Conservation (phyloP, 2,113 vertebrate genomes). For the Caretta caretta region DNA sequence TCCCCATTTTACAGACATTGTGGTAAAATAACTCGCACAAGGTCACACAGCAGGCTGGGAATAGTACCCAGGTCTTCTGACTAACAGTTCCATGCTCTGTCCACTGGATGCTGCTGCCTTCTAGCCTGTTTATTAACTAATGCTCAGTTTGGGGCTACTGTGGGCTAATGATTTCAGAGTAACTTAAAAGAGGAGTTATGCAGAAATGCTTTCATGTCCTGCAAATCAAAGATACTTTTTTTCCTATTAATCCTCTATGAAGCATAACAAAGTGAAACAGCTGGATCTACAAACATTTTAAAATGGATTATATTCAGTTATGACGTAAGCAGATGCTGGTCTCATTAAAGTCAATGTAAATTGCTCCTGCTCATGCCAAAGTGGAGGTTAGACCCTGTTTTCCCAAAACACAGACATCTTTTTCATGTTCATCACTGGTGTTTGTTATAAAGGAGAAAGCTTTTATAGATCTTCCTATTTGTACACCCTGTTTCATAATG, state of each 20-base stretch:
- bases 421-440: neutral
- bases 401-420: neutral
- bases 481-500: neutral
- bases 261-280: neutral
- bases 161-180: neutral
- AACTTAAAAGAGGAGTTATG: neutral
- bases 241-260: neutral
- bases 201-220: neutral
- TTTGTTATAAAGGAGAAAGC: neutral
- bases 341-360: neutral
- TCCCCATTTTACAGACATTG: neutral
- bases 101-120: neutral
- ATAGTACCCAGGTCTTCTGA: rapidly evolving
- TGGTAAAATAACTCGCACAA: rapidly evolving
- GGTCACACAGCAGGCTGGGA: neutral
- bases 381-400: neutral
- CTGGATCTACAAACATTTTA: neutral
- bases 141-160: neutral
- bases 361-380: neutral
- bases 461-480: neutral
- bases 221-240: neutral
- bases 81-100: rapidly evolving
- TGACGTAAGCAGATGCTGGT: too few species aligned
- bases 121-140: neutral
- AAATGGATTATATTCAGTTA: rapidly evolving